Evolutionary conservation across 2,113 vertebrate genomes (phyloP).

Genomic region (Chaetorhynchus papuensis): DNA sequence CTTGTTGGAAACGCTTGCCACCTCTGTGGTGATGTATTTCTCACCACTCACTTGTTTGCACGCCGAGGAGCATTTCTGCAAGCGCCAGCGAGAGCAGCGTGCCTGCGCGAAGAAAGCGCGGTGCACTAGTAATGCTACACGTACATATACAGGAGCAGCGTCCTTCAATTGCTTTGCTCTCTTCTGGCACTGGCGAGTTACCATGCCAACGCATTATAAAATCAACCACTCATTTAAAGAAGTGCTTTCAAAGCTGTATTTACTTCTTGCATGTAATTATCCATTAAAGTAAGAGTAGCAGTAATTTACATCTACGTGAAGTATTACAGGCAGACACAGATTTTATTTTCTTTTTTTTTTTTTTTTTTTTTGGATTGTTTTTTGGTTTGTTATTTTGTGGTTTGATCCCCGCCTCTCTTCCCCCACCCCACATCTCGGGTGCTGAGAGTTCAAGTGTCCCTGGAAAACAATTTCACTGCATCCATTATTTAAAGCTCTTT

Average conservation of each 20-base stretch:
- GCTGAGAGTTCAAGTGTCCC: constrained; percentile 41
- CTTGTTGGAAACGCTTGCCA: not conserved
- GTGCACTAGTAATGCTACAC: not conserved
- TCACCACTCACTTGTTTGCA: not conserved
- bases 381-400: constrained; percentile 18
- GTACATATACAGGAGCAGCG: not conserved
- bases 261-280: constrained; percentile 67
- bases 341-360: constrained; percentile 28
- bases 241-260: constrained; percentile 67
- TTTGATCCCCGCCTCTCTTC: not conserved
- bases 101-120: not conserved
- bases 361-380: constrained; percentile 14
- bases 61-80: not conserved
- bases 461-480: constrained; percentile 60
- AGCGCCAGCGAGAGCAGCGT: not conserved
- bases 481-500: constrained; percentile 75
- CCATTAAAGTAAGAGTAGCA: constrained; percentile 69
- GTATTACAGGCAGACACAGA: constrained; percentile 20
- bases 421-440: not conserved
- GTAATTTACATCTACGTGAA: constrained; percentile 59
- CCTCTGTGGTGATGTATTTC: not conserved
- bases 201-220: constrained; percentile 55
- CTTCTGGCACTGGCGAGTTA: not conserved
- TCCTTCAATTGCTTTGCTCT: constrained; percentile 1
- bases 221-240: constrained; percentile 38